These are phyloP conservation scores for Galerucella calmariensis DNA, from an alignment of 2,888 invertebrate genomes.

Conservation along the genomic window DNA sequence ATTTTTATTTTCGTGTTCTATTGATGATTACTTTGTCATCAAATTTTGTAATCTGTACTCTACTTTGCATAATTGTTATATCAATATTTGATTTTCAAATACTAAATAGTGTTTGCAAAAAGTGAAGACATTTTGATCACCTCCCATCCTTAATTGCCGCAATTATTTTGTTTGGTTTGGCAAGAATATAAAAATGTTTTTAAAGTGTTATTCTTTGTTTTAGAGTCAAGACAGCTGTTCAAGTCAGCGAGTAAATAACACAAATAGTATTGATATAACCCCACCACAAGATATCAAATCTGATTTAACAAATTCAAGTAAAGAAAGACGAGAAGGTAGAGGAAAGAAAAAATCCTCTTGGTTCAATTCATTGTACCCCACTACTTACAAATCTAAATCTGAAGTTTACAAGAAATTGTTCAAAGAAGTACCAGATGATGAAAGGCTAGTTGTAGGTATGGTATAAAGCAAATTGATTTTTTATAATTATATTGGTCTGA, in stretches of 20 bases:
- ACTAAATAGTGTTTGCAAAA: no score
- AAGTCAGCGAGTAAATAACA: slow-evolving; percentile 49
- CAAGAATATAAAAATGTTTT: no score
- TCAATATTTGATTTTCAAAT: no score
- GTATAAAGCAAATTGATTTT: not conserved
- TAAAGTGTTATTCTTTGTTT: slow-evolving; percentile 24
- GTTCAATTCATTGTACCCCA: slow-evolving; percentile 89
- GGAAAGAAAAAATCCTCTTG: slow-evolving; percentile 84
- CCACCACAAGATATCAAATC: slow-evolving; percentile 51
- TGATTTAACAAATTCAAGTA: slow-evolving; percentile 53
- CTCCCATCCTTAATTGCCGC: no score
- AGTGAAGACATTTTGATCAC: no score
- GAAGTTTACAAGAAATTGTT: slow-evolving; percentile 94
- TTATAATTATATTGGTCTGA: not conserved
- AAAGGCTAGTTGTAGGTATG: slow-evolving; percentile 92
- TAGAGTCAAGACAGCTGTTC: slow-evolving; percentile 55
- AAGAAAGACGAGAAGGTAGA: slow-evolving; percentile 63
- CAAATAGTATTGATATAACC: slow-evolving; percentile 50
- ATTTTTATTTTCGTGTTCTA: no score
- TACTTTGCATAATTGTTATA: no score
- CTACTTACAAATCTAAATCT: slow-evolving; percentile 87
- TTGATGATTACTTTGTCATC: no score
- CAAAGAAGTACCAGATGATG: slow-evolving; percentile 90
- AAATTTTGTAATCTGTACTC: no score
- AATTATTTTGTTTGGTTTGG: no score